Conservation (phyloP, 2,888 invertebrate genomes). For the Plusia festucae region DNA sequence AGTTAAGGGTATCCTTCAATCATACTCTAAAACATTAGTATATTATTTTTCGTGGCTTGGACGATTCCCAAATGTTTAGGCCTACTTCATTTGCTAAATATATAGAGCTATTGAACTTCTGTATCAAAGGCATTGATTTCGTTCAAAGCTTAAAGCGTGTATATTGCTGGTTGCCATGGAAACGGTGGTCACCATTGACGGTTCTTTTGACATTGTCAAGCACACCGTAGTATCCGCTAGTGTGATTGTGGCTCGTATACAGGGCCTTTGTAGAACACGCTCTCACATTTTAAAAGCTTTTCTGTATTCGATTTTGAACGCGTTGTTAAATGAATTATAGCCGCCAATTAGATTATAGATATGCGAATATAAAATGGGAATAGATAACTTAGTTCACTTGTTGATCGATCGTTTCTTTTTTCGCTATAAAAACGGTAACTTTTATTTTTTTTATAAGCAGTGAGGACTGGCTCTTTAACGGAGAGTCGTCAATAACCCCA, state of each 20-base stretch:
- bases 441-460: not conserved
- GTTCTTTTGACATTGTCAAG: not conserved
- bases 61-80: not conserved
- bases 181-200: not conserved
- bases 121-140: not conserved
- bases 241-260: slow-evolving; percentile 18
- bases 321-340: not conserved
- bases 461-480: too few relatives aligned
- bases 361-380: not conserved
- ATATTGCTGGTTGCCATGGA: not conserved
- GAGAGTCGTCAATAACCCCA: not conserved
- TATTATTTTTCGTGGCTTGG: not conserved
- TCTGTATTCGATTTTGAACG: slow-evolving; percentile 1
- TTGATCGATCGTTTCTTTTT: not conserved
- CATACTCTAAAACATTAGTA: not conserved
- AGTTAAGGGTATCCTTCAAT: not conserved
- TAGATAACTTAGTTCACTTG: not conserved
- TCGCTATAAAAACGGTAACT: not conserved
- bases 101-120: not conserved
- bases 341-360: not conserved
- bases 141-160: not conserved
- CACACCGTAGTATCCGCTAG: slow-evolving; percentile 6
- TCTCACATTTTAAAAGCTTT: slow-evolving; percentile 9
- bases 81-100: not conserved
- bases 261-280: slow-evolving; percentile 14